Base-by-base conservation (phyloP, 2,797 vertebrate genomes). In the Chloroceryle amazona region DNA sequence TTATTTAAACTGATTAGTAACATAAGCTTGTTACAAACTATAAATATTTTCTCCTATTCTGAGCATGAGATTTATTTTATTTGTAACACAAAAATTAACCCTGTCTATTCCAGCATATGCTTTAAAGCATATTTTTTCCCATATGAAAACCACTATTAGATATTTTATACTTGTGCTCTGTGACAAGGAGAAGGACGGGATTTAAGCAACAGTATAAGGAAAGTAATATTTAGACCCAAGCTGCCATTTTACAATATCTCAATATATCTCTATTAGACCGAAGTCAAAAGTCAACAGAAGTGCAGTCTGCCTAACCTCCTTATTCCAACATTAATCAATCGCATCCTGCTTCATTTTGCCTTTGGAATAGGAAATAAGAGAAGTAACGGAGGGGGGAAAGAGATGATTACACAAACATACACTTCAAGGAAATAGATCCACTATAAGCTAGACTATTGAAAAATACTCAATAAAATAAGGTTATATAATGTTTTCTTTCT, bases 271-370 rank as follows among this genome's bases (percentile, higher is more conserved):
- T 94, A 93, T 96, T 96, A 97, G 80, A 35, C 60, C 37, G 52
- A 94, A 95, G 93, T 84, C 94, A 96, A 93, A 96, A 96, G 95
- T 94, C 90, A 96, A 93, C 90, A 96, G 70, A 97, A 95, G 82
- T 93, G 73, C 82, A 94, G 91, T 84, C 91, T 95, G 80, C 73
- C 81, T 80, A 94, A 85, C 76, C 95, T 94, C 87, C 91, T 89
- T 96, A 74, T 92, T 95, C 67, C 86, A 93, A 70, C 74, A 95
- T 94, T 86, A 91, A 97, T 96, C 94, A 97, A 86, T 76, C 81
- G 86, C 81, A 96, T 87, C 63, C 44, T 67, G 33, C 33, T 86
- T 84, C 60, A 74, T 73, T 93, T 85, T 91, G 72, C 46, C 85
- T 81, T 79, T 88, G 72, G 79, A 93, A 94, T 60, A 75, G 33